These are phyloP conservation scores for Trimorus sp. DNA, from an alignment of 2,888 invertebrate species.

Conservation along the genomic window DNA sequence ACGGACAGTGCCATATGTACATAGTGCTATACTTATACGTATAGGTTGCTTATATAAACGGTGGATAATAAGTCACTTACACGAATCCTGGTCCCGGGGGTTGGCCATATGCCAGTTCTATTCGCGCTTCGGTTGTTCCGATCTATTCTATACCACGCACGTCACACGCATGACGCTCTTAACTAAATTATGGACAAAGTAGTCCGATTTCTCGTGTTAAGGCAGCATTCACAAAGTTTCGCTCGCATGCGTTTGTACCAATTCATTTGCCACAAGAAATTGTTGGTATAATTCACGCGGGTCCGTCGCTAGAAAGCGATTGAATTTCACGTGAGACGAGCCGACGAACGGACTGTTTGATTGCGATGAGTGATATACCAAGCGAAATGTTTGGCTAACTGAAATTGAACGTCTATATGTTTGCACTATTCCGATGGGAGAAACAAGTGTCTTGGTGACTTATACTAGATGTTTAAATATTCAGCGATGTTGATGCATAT, in stretches of 20 bases:
- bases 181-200: constrained; percentile 82
- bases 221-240: constrained; percentile 77
- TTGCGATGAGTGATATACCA: constrained; percentile 17
- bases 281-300: constrained; percentile 56
- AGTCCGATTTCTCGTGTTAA: constrained; percentile 78
- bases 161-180: constrained; percentile 82
- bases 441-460: too few relatives aligned
- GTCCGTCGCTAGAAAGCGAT: constrained; percentile 41
- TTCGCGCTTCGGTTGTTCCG: constrained; percentile 81
- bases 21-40: constrained; percentile 64
- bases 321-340: constrained; percentile 37
- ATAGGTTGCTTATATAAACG: constrained; percentile 77
- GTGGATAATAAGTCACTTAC: constrained; percentile 81
- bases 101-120: constrained; percentile 81
- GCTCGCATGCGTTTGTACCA: constrained; percentile 56
- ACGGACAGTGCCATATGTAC: constrained; percentile 63
- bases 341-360: constrained; percentile 15
- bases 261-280: constrained; percentile 65
- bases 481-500: too few relatives aligned
- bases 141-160: constrained; percentile 80
- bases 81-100: constrained; percentile 79
- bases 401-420: constrained; percentile 20
- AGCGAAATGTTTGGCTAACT: constrained; percentile 22
- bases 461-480: too few relatives aligned
- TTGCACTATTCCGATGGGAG: constrained; percentile 1